Base-by-base conservation (phyloP, 2,888 invertebrate species). In the Pseudanteris insignis region DNA sequence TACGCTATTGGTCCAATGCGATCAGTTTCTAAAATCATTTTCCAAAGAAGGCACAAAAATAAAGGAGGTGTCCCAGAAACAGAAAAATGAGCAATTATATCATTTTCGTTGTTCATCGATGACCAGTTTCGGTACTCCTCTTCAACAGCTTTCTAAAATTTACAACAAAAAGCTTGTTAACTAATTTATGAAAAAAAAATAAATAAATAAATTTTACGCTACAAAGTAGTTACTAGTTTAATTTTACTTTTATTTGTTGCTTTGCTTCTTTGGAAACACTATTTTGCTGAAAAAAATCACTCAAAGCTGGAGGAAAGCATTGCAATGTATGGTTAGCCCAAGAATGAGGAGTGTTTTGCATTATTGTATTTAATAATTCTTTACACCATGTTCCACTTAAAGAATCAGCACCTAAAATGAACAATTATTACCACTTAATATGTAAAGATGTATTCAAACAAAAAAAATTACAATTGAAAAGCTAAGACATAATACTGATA, bases 61-160 rank as follows among this genome's bases (percentile, higher is more conserved):
- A 96, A 81, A 0, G 92, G 90, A 24, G 94, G 94, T 2, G 94
- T 93, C 28, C 92, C 92, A n/a, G 92, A 91, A 10, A 93, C 91
- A 1, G 95, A 94, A 78, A 97, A 97, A 79, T 97, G 96, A 1
- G 94, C 90, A 70, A 97, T 93, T 28, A 96, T 93, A 76, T 96
- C 96, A 77, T 94, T 94, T 77, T 97, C 96, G 79, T 95, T 96
- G 30, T 90, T 93, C 96, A 97, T 96, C 0, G 94, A 92, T 30
- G 90, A 91, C 96, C 96, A 96, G 77, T 96, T 96, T 63, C 95
- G 85, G 75, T 96, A 96, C 75, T 97, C 97, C 73, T 96, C 94
- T 71, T 96, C 95, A 0, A 96, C 94, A 0, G 92, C 91, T 81
- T 93, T 93, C 81, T 83, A 51, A 21, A 68, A 47, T n/a, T n/a